Percentiles rank a stretch among this genome's conserved stretches.
These are phyloP conservation scores for Catalaphyllia jardinei DNA, from an alignment of 64 coral and sea anemone species.

Conservation along the genomic window DNA sequence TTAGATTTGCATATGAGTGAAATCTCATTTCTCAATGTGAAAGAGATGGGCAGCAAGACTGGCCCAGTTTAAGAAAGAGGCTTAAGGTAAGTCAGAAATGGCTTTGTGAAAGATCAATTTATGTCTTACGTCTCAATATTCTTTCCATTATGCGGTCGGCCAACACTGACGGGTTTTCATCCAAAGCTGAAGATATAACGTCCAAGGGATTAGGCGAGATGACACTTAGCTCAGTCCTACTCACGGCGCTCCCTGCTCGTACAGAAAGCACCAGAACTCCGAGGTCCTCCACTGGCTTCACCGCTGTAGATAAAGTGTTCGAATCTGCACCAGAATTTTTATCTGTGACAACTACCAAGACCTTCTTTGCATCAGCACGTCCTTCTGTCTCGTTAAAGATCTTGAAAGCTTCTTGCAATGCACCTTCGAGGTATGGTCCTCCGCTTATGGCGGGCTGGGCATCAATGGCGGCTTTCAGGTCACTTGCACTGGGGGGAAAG, in stretches of 20 bases:
- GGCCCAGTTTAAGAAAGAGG: too few species aligned
- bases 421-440: constrained; percentile 45
- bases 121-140: constrained; percentile 50
- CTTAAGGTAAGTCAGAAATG: too few species aligned
- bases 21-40: too few species aligned
- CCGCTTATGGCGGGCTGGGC: constrained; percentile 21
- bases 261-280: constrained; percentile 44
- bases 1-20: too few species aligned
- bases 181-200: not conserved
- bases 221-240: constrained; percentile 6
- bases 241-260: constrained; percentile 1
- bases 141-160: constrained; percentile 74
- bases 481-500: constrained; percentile 27
- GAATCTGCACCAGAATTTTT: constrained; percentile 37
- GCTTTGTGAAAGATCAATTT: not conserved
- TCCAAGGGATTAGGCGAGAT: constrained; percentile 49
- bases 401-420: constrained; percentile 38
- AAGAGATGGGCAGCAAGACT: too few species aligned
- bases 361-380: constrained; percentile 70
- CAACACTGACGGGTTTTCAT: constrained; percentile 18
- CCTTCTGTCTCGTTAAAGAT: constrained; percentile 49
- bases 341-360: constrained; percentile 70
- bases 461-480: constrained; percentile 56
- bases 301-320: not conserved
- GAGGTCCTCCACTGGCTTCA: not conserved